Evolutionary conservation across 2,888 invertebrate species (phyloP), one percentile per base, ranked within the genome.

Genomic region (Acanthosoma haemorrhoidale): DNA sequence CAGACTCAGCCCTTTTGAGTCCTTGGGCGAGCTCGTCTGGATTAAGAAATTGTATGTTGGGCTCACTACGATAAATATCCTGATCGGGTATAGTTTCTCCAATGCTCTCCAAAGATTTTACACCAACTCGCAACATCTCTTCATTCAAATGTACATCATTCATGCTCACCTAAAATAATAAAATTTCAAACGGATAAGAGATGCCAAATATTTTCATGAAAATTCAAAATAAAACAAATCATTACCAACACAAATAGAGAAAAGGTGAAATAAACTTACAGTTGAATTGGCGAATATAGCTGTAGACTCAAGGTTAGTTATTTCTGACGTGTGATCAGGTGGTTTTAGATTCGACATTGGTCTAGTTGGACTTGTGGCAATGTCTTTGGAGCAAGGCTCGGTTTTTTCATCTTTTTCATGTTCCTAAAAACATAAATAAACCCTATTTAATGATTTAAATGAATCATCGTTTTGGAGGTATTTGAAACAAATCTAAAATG

Each of bases 261-360:
- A 5, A 18, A 21, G 8, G 9, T 1, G 39, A 18, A 64, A 74
- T 36, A 81, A 75, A 74, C 80, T 79, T 25, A 82, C 92, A 11
- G 91, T 90, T 77, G 93, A 93, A 78, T 94, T 94, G 1, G 92
- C 91, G 79, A 93, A 91, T 72, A 94, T 87, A 1, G 91, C 89
- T 8, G 90, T 87, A 4, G 88, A 86, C 69, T 89, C 85, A 76
- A 91, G 81, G 76, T 72, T 72, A 25, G 73, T 63, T n/a, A 63
- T 63, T 39, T 63, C 63, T 16, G 59, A 57, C 36, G 66, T 41
- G 41, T 38, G 59, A n/a, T 61, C 69, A 15, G 68, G 63, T 39
- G 68, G 70, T n/a, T 70, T 70, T 21, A 72, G 41, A 18, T 69
- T 66, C 5, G 64, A 60, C 18, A 63, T 43, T 13, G 75, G 75